Percentiles rank a stretch among this genome's conserved stretches.
These are phyloP conservation scores for Syritta pipiens DNA, from an alignment of 2,888 invertebrate genomes.

Conservation along the genomic window DNA sequence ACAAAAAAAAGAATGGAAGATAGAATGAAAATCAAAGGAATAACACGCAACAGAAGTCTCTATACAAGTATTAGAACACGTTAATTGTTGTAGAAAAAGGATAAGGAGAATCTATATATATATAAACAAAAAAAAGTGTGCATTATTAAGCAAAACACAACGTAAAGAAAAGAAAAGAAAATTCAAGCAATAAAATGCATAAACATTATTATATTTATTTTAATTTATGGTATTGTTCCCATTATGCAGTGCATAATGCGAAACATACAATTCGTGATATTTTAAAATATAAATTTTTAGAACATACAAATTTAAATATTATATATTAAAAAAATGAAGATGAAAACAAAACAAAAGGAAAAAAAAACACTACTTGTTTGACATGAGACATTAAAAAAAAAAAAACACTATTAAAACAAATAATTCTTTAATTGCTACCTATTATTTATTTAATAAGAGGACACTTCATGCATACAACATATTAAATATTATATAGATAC, in stretches of 20 bases:
- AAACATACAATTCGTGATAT: constrained; percentile 69
- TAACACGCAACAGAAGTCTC: constrained; percentile 36
- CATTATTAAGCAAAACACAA: background rate
- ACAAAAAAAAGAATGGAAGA: constrained; percentile 18
- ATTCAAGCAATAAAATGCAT: constrained; percentile 68
- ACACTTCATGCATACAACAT: constrained; percentile 30
- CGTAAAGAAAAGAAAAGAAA: constrained; percentile 9
- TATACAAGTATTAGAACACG: constrained; percentile 21
- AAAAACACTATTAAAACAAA: constrained; percentile 35
- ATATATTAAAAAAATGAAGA: constrained; percentile 19
- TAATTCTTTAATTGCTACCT: constrained; percentile 26
- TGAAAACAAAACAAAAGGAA: constrained; percentile 28
- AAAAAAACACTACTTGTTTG: constrained; percentile 55
- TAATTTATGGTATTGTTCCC: constrained; percentile 66
- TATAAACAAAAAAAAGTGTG: background rate
- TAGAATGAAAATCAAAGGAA: too few species aligned
- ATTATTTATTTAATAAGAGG: constrained; percentile 50
- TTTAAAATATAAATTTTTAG: constrained; percentile 69
- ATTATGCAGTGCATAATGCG: constrained; percentile 68
- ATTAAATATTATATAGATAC: constrained; percentile 29
- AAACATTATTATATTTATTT: constrained; percentile 65
- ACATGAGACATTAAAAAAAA: constrained; percentile 42
- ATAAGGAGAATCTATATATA: background rate
- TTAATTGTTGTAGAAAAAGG: constrained; percentile 40
- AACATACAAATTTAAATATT: constrained; percentile 66